Base-by-base conservation (phyloP, 2,113 vertebrate genomes). In the Gallinago media region DNA sequence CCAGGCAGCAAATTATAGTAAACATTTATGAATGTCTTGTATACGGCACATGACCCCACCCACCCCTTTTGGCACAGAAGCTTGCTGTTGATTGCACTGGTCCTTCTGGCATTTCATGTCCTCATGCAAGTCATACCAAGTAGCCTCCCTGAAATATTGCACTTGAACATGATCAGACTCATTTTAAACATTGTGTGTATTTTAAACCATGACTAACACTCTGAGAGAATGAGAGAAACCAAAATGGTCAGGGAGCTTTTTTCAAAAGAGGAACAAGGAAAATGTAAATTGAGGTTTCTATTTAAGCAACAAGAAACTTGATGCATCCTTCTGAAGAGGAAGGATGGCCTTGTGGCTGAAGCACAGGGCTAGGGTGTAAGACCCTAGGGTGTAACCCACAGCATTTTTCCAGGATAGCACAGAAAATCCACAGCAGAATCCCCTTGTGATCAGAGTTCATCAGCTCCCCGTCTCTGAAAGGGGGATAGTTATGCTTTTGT, bases 1-100 rank as follows among this genome's bases (percentile, higher is more conserved):
- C 98, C 96, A 98, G 97, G 98, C 95, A 98, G 97, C 98, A 98
- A 98, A 98, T 98, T 97, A 98, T 92, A 99, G 98, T 98, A 99
- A 99, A 99, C 98, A 99, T 98, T 99, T 98, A 98, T 98, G 98
- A 98, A 99, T 98, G 98, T 98, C 97, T 99, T 98, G 98, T 98
- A 99, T 99, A 98, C 62, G 97, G 98, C 98, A 98, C 98, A 97
- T 98, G 98, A 98, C 98, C 98, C 98, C 98, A 98, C 98, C 99
- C 99, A 98, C 98, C 98, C 97, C 93, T 98, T 98, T 97, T 98
- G 98, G 98, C 98, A 98, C 98, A 97, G 96, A 97, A 91, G 97
- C 95, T 95, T 94, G 97, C 97, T 96, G 97, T 97, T 99, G 98
- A 99, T 98, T 98, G 98, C 98, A 98, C 81, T 96, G 98, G 98